Conservation (phyloP, 1,140 invertebrate species). For the Drosophila sulfurigaster region DNA sequence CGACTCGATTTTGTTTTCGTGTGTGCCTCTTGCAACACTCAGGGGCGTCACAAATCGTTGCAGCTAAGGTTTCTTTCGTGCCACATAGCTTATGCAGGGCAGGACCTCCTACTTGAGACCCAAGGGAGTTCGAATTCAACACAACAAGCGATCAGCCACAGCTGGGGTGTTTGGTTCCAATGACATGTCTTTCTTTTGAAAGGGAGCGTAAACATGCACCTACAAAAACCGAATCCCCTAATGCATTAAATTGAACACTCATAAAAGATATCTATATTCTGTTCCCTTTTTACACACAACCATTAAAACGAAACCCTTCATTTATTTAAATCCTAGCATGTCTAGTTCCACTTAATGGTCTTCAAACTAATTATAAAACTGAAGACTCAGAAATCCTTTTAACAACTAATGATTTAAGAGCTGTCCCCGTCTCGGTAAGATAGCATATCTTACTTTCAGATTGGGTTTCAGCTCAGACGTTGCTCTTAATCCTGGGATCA, state of each 20-base stretch:
- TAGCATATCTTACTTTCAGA: constrained; percentile 25
- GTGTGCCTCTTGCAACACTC: constrained; percentile 29
- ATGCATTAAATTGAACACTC: constrained; percentile 29
- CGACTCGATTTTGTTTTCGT: constrained; percentile 26
- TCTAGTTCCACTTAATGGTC: constrained; percentile 36
- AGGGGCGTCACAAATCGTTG: constrained; percentile 57
- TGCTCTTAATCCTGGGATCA: constrained; percentile 8
- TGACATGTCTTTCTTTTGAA: constrained; percentile 22
- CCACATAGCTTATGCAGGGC: constrained; percentile 22
- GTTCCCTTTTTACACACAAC: constrained; percentile 18
- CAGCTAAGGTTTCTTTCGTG: constrained; percentile 41
- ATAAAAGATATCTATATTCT: constrained; percentile 27
- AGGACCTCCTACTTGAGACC: constrained; percentile 68
- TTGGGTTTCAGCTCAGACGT: constrained; percentile 18
- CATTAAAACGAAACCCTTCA: constrained; percentile 6
- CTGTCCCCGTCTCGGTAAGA: constrained; percentile 8
- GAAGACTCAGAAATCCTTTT: constrained; percentile 27
- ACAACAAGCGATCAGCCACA: constrained; percentile 29
- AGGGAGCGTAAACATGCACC: constrained; percentile 36
- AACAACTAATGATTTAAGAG: constrained; percentile 35
- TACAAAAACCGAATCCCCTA: constrained; percentile 19
- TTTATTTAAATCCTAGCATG: constrained; percentile 28
- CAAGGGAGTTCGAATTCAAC: constrained; percentile 50
- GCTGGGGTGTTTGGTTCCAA: constrained; percentile 43
- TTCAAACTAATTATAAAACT: constrained; percentile 40